Conservation (phyloP, 2,113 vertebrate species). For the Phasianus colchicus region DNA sequence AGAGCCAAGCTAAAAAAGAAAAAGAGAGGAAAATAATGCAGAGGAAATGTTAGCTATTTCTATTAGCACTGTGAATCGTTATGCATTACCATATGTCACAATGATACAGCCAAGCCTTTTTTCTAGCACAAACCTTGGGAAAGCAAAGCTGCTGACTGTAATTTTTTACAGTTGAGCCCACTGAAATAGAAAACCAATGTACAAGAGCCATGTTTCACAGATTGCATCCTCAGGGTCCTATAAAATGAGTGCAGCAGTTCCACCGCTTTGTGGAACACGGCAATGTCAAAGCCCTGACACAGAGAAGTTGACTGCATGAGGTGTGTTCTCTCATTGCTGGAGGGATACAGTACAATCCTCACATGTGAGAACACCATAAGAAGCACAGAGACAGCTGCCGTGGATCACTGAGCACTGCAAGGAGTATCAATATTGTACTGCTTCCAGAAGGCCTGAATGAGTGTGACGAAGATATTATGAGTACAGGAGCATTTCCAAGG, state of each 20-base stretch:
- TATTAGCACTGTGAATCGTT: not conserved
- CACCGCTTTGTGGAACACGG: not conserved
- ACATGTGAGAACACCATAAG: not conserved
- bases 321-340: not conserved
- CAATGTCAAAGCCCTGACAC: constrained; percentile 22
- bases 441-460: not conserved
- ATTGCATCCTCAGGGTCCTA: constrained; percentile 37
- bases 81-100: not conserved
- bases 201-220: not conserved
- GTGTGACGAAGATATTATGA: not conserved
- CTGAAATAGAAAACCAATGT: constrained; percentile 14
- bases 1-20: not conserved
- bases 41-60: not conserved
- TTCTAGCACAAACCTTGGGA: constrained; percentile 22
- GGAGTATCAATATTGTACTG: not conserved
- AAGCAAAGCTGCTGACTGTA: constrained; percentile 27
- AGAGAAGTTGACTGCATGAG: constrained; percentile 6
- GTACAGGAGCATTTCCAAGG: not conserved
- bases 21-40: not conserved
- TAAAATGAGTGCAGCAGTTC: constrained; percentile 11
- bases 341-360: not conserved
- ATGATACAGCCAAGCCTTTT: not conserved
- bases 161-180: constrained; percentile 11
- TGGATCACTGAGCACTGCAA: not conserved
- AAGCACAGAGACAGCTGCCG: not conserved